Base-by-base conservation (phyloP, 2,797 vertebrate species). In the Melanotaenia nigrans region DNA sequence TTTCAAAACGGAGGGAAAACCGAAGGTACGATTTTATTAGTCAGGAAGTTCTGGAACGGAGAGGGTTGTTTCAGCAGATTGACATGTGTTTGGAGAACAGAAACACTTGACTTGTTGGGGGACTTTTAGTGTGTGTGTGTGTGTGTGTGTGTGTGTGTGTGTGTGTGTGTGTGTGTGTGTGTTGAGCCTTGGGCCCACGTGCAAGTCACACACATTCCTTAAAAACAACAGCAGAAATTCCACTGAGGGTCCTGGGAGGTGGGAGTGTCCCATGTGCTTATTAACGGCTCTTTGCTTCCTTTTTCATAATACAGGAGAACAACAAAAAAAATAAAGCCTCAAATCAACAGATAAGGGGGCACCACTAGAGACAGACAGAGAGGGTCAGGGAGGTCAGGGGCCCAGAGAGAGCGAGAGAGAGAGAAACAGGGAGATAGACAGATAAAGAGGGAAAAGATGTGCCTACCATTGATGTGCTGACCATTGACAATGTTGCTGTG, bases 401-500 rank as follows among this genome's bases (percentile, higher is more conserved):
- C 82, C 83, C 79, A 1, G 58, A 58, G 67, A 77, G 36, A 30
- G 30, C 30, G 30, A 30, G 30, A 68, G 61, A 32, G 40, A 11
- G 60, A 1, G 55, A 68, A 54, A 32, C 30, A 14, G 60, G 1
- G 56, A 66, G 59, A 56, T 67, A 45, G 65, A n/a, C 1, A 75
- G 69, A 66, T 59, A 76, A 71, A 86, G 62, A 78, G 25, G 14
- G 61, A 32, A 71, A 32, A 38, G 49, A 65, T 58, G 75, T 42
- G 75, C 86, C 89, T 71, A 87, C 89, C 88, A 62, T 30, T 30
- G 30, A 30, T 30, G 30, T 30, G 30, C 30, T 30, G 30, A 87
- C 89, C 88, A 62, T 82, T 78, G 84, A 78, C 81, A 35, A 85
- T 51, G 89, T 88, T 94, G 87, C 92, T 89, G 82, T 89, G 90